These are phyloP conservation scores for Mionectes olivaceus DNA, from an alignment of 2,797 vertebrate genomes.

Conservation along the genomic window DNA sequence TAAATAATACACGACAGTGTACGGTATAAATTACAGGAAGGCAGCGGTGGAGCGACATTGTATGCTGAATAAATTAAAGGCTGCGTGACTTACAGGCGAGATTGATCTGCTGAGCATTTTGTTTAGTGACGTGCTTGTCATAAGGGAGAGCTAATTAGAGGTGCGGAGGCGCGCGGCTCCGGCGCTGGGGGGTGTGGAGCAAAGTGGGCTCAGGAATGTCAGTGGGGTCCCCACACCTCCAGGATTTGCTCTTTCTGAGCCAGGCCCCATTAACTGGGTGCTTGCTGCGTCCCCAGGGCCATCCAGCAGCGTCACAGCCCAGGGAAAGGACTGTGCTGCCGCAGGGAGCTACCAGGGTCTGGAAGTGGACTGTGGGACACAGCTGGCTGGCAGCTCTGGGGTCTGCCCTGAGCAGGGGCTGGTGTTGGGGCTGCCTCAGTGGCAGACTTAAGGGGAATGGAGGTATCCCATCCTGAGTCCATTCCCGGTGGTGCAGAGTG, in stretches of 20 bases:
- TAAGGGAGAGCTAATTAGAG: constrained; percentile 56
- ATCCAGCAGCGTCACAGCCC: too few relatives aligned
- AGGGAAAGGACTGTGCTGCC: not conserved
- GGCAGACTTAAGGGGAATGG: fast-evolving
- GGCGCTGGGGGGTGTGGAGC: not conserved
- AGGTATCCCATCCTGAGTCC: not conserved
- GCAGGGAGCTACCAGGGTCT: not conserved
- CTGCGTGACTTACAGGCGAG: constrained; percentile 52
- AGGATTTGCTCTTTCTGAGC: not conserved
- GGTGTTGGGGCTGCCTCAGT: fast-evolving
- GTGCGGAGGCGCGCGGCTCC: fast-evolving
- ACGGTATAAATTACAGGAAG: constrained; percentile 65
- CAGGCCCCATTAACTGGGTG: fast-evolving
- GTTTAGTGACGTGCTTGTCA: constrained; percentile 62
- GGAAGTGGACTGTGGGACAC: not conserved
- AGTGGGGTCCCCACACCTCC: not conserved
- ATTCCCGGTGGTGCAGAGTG: not conserved
- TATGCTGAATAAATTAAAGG: constrained; percentile 69
- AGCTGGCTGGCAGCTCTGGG: not conserved
- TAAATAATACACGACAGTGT: constrained; percentile 67
- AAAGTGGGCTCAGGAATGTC: not conserved
- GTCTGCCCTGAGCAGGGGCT: not conserved
- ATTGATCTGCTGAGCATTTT: constrained; percentile 60
- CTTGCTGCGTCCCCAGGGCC: not conserved
- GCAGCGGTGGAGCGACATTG: constrained; percentile 40